Evolutionary conservation across 2,113 vertebrate species (phyloP).

Genomic region (Uria lomvia): DNA sequence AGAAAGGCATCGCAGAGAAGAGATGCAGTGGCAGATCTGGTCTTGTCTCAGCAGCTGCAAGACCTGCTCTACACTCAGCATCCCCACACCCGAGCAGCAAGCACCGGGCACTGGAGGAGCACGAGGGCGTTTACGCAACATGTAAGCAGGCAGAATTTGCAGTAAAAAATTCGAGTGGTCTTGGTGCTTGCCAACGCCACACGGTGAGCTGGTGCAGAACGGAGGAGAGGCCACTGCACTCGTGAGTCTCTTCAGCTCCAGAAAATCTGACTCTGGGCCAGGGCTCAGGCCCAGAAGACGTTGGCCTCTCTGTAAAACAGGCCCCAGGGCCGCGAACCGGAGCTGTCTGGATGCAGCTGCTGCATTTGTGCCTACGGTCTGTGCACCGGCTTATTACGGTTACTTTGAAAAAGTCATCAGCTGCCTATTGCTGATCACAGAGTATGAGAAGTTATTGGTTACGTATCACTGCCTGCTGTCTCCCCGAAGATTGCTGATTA

Average conservation of each 20-base stretch:
- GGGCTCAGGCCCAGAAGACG: background rate
- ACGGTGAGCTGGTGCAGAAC: background rate
- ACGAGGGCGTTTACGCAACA: rapidly evolving
- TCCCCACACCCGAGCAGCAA: background rate
- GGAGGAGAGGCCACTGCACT: rapidly evolving
- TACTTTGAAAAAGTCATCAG: background rate
- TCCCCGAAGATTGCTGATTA: background rate
- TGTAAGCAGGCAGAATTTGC: background rate
- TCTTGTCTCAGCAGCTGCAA: background rate
- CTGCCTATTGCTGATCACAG: background rate
- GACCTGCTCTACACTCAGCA: background rate
- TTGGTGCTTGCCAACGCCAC: background rate
- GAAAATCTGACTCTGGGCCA: background rate
- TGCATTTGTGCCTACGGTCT: background rate
- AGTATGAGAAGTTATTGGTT: background rate
- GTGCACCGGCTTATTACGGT: background rate
- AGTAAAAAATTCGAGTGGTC: background rate
- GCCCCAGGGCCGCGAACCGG: rapidly evolving
- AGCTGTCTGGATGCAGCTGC: background rate
- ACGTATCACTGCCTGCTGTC: background rate
- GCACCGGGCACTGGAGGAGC: background rate
- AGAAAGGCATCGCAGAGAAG: too few relatives aligned
- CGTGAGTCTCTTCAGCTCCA: background rate
- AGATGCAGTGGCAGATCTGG: background rate
- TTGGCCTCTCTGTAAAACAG: background rate